Conservation (phyloP, 2,888 invertebrate species). For the Hyposoter didymator region DNA sequence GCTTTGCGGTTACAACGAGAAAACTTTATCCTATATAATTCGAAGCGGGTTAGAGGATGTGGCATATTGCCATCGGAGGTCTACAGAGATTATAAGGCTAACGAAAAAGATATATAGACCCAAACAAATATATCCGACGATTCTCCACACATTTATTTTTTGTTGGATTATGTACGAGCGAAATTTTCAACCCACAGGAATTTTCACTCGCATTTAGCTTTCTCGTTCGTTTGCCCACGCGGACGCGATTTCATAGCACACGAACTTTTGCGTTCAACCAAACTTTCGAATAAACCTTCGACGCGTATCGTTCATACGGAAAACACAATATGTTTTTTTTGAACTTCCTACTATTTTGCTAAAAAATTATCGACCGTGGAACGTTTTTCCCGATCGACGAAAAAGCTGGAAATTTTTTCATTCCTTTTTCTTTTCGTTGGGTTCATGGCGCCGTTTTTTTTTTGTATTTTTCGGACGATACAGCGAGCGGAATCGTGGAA, state of each 20-base stretch:
- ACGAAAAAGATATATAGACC: neutral
- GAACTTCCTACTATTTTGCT: neutral
- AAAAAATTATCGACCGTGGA: neutral
- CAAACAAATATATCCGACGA: neutral
- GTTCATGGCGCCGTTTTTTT: neutral
- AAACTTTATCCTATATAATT: conserved; percentile 57
- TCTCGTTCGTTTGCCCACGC: conserved; percentile 13
- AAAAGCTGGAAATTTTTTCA: neutral
- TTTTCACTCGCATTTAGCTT: conserved; percentile 43
- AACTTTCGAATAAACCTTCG: conserved; percentile 10
- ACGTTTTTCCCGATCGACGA: neutral
- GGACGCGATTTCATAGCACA: conserved; percentile 11
- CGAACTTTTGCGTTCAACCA: neutral
- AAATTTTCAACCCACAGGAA: conserved; percentile 53
- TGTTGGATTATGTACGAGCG: conserved; percentile 21
- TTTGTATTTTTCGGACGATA: neutral
- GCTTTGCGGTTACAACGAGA: conserved; percentile 65
- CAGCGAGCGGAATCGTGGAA: neutral
- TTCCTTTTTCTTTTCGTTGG: neutral
- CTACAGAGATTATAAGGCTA: neutral
- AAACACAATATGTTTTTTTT: conserved; percentile 5
- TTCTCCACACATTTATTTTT: conserved; percentile 1
- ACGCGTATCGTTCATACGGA: neutral
- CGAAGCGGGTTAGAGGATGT: conserved; percentile 45
- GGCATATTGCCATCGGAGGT: conserved; percentile 42